These are phyloP conservation scores for Ormyrus pomaceus DNA, from an alignment of 2,888 invertebrate genomes.

Conservation along the genomic window DNA sequence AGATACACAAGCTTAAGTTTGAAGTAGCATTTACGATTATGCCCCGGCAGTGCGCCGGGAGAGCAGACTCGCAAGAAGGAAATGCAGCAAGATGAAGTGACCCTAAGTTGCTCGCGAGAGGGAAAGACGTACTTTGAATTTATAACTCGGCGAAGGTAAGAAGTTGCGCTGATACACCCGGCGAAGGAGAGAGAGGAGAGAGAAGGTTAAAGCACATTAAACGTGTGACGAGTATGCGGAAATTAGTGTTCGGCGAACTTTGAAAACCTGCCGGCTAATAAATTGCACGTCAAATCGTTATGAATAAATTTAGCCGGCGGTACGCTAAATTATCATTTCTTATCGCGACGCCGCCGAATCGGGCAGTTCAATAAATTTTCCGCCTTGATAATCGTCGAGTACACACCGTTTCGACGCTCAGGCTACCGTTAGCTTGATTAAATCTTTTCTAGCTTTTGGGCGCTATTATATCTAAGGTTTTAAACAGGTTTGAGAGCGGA, in stretches of 20 bases:
- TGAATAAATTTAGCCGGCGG: constrained; percentile 12
- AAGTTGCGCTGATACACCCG: constrained; percentile 35
- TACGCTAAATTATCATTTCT: not conserved
- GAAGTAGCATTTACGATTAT: not conserved
- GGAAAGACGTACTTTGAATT: constrained; percentile 37
- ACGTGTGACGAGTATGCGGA: constrained; percentile 44
- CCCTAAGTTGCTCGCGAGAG: constrained; percentile 7
- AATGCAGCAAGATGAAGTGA: constrained; percentile 28
- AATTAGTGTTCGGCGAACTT: constrained; percentile 43
- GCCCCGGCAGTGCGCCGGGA: not conserved
- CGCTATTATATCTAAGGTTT: too few species aligned
- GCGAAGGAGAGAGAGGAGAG: too few species aligned
- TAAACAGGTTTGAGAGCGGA: too few species aligned
- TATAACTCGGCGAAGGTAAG: constrained; percentile 29
- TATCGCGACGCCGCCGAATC: not conserved
- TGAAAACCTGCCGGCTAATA: constrained; percentile 22
- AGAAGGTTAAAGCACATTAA: constrained; percentile 26
- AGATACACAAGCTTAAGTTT: not conserved
- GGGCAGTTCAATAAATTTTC: not conserved
- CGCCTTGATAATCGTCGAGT: not conserved
- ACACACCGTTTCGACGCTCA: not conserved
- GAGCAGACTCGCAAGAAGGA: not conserved
- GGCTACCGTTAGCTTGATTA: not conserved
- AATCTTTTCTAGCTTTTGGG: too few species aligned
- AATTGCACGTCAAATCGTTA: constrained; percentile 23